Percentiles rank a stretch among this genome's conserved stretches.
phyloP scores from a whole-genome alignment of 2,888 invertebrate species.

The Luperina nickerlii region DNA sequence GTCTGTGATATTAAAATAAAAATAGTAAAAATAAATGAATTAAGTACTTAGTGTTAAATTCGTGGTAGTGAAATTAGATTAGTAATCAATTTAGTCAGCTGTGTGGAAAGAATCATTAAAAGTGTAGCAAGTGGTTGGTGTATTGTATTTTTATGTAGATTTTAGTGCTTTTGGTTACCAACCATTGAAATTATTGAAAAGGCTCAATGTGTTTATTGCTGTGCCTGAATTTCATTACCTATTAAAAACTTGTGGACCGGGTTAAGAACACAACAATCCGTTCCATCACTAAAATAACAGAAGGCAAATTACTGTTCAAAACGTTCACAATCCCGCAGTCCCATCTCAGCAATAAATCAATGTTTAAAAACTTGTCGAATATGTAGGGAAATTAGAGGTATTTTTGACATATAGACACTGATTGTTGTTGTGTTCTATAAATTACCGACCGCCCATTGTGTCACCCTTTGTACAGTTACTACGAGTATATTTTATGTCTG shows the following conservation, averaged over 20 bases:
- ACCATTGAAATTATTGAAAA: neutral
- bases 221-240: neutral
- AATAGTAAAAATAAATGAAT: neutral
- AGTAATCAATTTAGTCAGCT: constrained; percentile 9
- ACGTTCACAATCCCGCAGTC: neutral
- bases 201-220: constrained; percentile 11
- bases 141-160: constrained; percentile 1
- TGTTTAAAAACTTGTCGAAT: too few relatives aligned
- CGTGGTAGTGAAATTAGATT: neutral
- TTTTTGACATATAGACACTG: too few relatives aligned
- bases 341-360: neutral
- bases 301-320: neutral
- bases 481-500: too few relatives aligned
- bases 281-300: neutral
- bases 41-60: neutral
- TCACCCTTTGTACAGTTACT: too few relatives aligned
- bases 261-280: neutral
- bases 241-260: neutral
- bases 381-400: too few relatives aligned
- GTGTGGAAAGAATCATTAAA: constrained; percentile 37
- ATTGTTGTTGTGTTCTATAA: too few relatives aligned
- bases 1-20: constrained; percentile 9
- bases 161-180: constrained; percentile 14
- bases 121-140: constrained; percentile 25
- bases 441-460: too few relatives aligned